Percentiles rank a stretch among this genome's conserved stretches.
Conservation (phyloP, 2,888 invertebrate genomes). For the Eupithecia dodoneata region DNA sequence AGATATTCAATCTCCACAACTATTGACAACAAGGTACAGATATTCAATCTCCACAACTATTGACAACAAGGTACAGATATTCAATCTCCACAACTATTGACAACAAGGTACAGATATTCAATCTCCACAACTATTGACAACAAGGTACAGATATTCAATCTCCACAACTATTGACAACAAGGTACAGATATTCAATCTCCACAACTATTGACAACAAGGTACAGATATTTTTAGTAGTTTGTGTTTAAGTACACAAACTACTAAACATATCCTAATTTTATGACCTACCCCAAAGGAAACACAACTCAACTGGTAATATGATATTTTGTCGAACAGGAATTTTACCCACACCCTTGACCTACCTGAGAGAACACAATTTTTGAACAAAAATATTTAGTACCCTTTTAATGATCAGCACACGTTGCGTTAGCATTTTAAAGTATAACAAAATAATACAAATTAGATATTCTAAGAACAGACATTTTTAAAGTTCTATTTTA, state of each 20-base stretch:
- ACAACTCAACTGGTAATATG: constrained; percentile 32
- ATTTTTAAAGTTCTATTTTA: neutral
- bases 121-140: too few species aligned
- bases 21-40: too few species aligned
- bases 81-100: too few species aligned
- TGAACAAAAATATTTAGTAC: neutral
- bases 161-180: too few species aligned
- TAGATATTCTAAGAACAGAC: neutral
- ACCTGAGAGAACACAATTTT: constrained; percentile 10
- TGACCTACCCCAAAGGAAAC: constrained; percentile 6
- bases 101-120: too few species aligned
- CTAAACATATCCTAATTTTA: neutral
- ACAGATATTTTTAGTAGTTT: neutral
- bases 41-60: too few species aligned
- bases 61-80: too few species aligned
- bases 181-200: neutral
- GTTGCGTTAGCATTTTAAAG: neutral
- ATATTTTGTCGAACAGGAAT: constrained; percentile 30
- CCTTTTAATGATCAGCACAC: neutral
- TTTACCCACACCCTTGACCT: constrained; percentile 16
- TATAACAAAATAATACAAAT: neutral
- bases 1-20: too few species aligned
- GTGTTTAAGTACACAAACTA: too few species aligned
- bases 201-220: neutral
- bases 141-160: too few species aligned